Base-by-base conservation (phyloP, 2,888 invertebrate species). In the Byasa hedistus region DNA sequence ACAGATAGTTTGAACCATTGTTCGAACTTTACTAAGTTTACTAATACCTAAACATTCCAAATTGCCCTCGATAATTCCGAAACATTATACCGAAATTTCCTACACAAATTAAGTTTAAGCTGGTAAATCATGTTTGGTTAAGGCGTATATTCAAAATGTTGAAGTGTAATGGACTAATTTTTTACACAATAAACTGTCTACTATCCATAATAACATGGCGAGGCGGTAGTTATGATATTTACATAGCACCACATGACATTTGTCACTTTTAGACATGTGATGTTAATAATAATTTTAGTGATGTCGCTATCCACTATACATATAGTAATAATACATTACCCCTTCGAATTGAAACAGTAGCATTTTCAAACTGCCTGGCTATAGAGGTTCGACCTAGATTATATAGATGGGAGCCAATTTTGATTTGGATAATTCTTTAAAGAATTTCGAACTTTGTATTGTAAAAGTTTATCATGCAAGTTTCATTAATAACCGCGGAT, bases 1-100 rank as follows among this genome's bases (percentile, higher is more conserved):
- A 83, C 76, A 72, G 79, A 81, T 76, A 75, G 76, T 76, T 48
- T 5, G 48, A 79, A 79, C 81, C 77, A 75, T 80, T 75, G 76
- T 70, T 71, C 70, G 65, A 78, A 79, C 75, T 79, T 77, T 68
- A 71, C 70, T 68, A 72, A 75, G 74, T 74, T 75, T 68, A 70
- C 72, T 72, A 76, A 75, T 76, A 72, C 70, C 72, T 71, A 61
- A 71, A 69, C 66, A 68, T 69, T 68, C 69, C 61, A 69, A 73
- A 70, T 69, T 68, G 63, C 64, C 39, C 52, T 36, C 39, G 39
- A 57, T 64, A 64, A 54, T 68, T 44, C 54, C 51, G 52, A 61
- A 63, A 64, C 63, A 51, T 63, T 59, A 55, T 54, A 61, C 19
- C 54, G 22, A 57, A 62, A 52, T 39, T 61, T 66, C 39, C 22